Evolutionary conservation across 2,888 invertebrate genomes (phyloP).

Genomic region (Julus scanicus): DNA sequence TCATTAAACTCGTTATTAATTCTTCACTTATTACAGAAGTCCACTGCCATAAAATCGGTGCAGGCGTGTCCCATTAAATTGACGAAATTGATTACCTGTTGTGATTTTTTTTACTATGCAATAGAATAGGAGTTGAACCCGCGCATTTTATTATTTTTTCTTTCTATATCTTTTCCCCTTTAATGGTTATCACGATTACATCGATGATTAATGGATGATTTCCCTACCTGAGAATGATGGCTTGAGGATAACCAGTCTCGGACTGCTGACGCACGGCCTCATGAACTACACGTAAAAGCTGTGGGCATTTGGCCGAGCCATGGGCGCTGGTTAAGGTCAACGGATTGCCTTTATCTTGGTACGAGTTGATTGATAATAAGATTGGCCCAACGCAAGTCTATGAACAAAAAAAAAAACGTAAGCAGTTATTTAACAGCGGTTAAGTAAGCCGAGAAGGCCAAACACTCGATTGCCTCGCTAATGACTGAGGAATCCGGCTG

Average conservation of each 20-base stretch:
- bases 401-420: slow-evolving; percentile 62
- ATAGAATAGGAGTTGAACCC: neutral
- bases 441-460: slow-evolving; percentile 9
- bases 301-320: slow-evolving; percentile 78
- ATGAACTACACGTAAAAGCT: slow-evolving; percentile 87
- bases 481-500: neutral
- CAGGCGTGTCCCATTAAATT: neutral
- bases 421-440: slow-evolving; percentile 29
- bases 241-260: slow-evolving; percentile 95
- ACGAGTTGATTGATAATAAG: slow-evolving; percentile 88
- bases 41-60: neutral
- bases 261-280: slow-evolving; percentile 93
- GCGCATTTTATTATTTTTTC: neutral
- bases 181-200: neutral
- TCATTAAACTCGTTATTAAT: neutral
- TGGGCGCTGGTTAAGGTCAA: slow-evolving; percentile 85
- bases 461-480: slow-evolving; percentile 7
- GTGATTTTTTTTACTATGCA: neutral
- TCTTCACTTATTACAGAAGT: slow-evolving; percentile 10
- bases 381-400: slow-evolving; percentile 95
- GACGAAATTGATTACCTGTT: slow-evolving; percentile 1
- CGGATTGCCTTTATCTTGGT: slow-evolving; percentile 87
- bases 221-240: slow-evolving; percentile 84
- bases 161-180: neutral
- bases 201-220: slow-evolving; percentile 36